Evolutionary conservation across 2,113 vertebrate species (phyloP).

Genomic region (Erinaceus europaeus): DNA sequence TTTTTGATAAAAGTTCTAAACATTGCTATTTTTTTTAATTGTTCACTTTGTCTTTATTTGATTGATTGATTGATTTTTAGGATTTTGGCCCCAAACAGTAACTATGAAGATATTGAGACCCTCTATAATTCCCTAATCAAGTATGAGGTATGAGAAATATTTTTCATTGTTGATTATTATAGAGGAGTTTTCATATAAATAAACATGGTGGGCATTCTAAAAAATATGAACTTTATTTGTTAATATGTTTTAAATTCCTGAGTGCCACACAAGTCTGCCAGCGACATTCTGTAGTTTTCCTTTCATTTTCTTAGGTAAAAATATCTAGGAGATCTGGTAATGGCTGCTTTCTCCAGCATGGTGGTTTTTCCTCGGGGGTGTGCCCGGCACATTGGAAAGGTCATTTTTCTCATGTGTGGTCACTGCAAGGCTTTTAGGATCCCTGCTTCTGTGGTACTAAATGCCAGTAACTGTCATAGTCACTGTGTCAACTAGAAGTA

Average conservation of each 20-base stretch:
- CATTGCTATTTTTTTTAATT: slow-evolving; percentile 40
- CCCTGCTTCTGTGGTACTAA: no score
- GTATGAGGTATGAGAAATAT: slow-evolving; percentile 84
- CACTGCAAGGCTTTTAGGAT: not conserved
- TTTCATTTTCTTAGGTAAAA: not conserved
- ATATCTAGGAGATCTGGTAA: not conserved
- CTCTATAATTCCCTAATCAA: slow-evolving; percentile 87
- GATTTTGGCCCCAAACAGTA: slow-evolving; percentile 85
- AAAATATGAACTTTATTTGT: no score
- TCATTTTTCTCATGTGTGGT: not conserved
- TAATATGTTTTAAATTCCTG: no score
- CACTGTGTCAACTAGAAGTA: not conserved
- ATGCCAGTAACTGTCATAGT: no score
- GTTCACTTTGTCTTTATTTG: slow-evolving; percentile 28
- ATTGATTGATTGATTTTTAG: slow-evolving; percentile 83
- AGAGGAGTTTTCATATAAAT: not conserved
- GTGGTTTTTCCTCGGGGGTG: not conserved
- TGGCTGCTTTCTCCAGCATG: not conserved
- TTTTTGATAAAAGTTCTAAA: slow-evolving; percentile 17
- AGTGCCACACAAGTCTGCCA: slow-evolving; percentile 20
- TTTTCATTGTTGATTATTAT: slow-evolving; percentile 19
- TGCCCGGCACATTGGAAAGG: not conserved
- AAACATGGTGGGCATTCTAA: not conserved
- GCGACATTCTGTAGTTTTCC: not conserved
- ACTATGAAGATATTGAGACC: slow-evolving; percentile 85